A percentile compares a stretch with the other conserved stretches of the same genome.
Evolutionary conservation across 1,140 invertebrate species (phyloP).

Genomic region (Lethrus apterus): DNA sequence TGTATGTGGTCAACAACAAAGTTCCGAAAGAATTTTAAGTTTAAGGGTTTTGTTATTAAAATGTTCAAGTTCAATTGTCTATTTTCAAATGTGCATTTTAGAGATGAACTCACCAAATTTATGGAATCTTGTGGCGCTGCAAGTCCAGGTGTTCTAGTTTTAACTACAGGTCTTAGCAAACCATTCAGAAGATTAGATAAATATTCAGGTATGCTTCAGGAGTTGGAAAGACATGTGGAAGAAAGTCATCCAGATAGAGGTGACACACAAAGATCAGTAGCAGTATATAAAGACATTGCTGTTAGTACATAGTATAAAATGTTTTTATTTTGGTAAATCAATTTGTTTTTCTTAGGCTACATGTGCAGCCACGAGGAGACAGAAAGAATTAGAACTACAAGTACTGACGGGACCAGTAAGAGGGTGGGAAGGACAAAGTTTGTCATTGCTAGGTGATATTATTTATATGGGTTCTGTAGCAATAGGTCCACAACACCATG

Average conservation of each 20-base stretch:
- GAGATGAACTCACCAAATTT: conserved; percentile 77
- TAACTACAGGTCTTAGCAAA: conserved; percentile 88
- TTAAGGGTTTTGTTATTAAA: too few relatives aligned
- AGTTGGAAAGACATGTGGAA: conserved; percentile 90
- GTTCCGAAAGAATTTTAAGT: too few relatives aligned
- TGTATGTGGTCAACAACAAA: too few relatives aligned
- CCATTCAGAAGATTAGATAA: conserved; percentile 92
- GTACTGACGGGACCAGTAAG: conserved; percentile 87
- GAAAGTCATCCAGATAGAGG: conserved; percentile 93
- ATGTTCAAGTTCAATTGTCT: background rate
- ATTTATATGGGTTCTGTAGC: conserved; percentile 84
- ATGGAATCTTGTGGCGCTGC: conserved; percentile 81
- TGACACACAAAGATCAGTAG: conserved; percentile 88
- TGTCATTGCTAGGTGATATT: conserved; percentile 66
- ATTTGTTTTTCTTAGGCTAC: conserved; percentile 56
- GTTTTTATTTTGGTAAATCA: conserved; percentile 11
- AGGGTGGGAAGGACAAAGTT: conserved; percentile 89
- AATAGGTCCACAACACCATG: conserved; percentile 68
- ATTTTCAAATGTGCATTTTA: conserved; percentile 39
- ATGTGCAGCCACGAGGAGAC: conserved; percentile 78
- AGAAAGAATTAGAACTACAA: conserved; percentile 93
- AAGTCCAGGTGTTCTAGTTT: conserved; percentile 74
- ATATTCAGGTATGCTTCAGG: conserved; percentile 89
- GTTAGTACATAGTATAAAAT: conserved; percentile 50
- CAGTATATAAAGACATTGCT: conserved; percentile 90